Conservation (phyloP, 2,888 invertebrate species). For the Pandemis corylana region DNA sequence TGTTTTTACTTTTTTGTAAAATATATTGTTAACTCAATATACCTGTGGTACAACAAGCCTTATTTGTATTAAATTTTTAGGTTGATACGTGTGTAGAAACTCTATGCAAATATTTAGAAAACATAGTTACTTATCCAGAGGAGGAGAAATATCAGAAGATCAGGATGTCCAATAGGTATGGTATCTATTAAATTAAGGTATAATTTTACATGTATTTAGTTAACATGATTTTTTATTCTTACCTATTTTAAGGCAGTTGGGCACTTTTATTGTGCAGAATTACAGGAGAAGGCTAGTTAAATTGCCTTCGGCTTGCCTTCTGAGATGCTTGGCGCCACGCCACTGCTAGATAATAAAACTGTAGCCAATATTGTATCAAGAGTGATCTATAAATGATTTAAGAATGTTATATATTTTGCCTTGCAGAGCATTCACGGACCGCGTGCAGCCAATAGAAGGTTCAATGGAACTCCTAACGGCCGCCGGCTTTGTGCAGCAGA, state of each 20-base stretch:
- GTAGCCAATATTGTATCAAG: no score
- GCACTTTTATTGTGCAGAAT: no score
- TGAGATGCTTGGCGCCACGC: no score
- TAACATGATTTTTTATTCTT: no score
- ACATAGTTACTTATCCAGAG: constrained; percentile 92
- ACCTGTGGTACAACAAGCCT: background rate
- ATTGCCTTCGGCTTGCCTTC: no score
- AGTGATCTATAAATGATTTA: no score
- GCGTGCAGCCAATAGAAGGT: constrained; percentile 92
- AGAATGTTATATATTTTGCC: background rate
- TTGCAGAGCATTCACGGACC: constrained; percentile 88
- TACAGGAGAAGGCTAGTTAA: no score
- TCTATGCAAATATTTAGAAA: constrained; percentile 94
- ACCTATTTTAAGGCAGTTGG: no score
- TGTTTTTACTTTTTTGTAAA: no score
- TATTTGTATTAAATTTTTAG: constrained; percentile 60
- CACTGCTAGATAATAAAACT: no score
- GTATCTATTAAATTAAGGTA: constrained; percentile 50
- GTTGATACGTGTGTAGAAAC: constrained; percentile 93
- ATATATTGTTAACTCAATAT: no score
- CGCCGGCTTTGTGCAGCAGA: constrained; percentile 90
- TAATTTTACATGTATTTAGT: no score
- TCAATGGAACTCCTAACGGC: constrained; percentile 92
- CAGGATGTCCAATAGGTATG: constrained; percentile 90
- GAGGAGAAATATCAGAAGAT: constrained; percentile 97